A percentile compares a stretch with the other conserved stretches of the same genome.
These are phyloP conservation scores for Dissostichus mawsoni DNA, from an alignment of 2,113 vertebrate species.

Conservation along the genomic window DNA sequence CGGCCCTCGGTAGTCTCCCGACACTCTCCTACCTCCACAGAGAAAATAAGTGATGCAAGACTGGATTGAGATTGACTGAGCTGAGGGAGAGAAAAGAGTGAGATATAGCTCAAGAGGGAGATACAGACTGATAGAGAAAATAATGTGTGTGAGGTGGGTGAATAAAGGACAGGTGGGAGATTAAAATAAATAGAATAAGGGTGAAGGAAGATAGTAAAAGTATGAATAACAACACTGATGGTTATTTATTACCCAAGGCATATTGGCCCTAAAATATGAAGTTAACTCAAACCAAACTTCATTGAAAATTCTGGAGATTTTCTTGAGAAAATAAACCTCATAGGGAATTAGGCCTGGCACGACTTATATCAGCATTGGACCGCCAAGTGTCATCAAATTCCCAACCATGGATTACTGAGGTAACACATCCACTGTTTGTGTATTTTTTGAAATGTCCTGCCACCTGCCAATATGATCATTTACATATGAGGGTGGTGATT, in stretches of 20 bases:
- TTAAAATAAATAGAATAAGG: conserved; percentile 23
- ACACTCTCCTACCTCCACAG: conserved; percentile 49
- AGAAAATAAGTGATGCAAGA: conserved; percentile 75
- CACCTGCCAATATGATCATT: conserved; percentile 60
- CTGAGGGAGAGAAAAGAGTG: conserved; percentile 44
- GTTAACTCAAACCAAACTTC: conserved; percentile 13
- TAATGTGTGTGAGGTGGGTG: conserved; percentile 1
- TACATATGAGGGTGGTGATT: conserved; percentile 58
- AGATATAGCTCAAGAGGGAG: conserved; percentile 54
- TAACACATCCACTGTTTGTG: conserved; percentile 15
- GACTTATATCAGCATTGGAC: conserved; percentile 13
- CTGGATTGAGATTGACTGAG: conserved; percentile 67
- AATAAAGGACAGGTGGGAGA: conserved; percentile 18
- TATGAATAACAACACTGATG: conserved; percentile 3
- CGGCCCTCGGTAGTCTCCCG: conserved; percentile 57
- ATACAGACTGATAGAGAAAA: conserved; percentile 49
- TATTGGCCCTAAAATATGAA: conserved; percentile 6
- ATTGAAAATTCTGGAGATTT: conserved; percentile 13
- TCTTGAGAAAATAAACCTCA: background rate
- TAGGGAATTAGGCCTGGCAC: background rate
- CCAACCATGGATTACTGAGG: conserved; percentile 26
- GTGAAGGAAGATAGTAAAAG: conserved; percentile 25
- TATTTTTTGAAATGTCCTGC: conserved; percentile 31
- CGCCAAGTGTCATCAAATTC: conserved; percentile 10
- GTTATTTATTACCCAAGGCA: conserved; percentile 20